Conservation (phyloP, 1,140 invertebrate species). For the Oryzaephilus surinamensis region DNA sequence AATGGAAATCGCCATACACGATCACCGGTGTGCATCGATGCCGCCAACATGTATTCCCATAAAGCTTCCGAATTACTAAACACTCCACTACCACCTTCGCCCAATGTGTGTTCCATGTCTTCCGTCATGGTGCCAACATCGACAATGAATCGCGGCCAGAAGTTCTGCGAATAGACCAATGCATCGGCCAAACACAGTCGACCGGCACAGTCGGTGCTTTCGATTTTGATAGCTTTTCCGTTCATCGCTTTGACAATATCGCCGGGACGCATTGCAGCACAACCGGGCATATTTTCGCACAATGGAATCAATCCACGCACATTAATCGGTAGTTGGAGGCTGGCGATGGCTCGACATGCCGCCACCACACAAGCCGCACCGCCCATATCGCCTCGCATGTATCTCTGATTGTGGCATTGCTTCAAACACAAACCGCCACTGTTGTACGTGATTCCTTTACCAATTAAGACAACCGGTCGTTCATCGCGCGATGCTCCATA, state of each 20-base stretch:
- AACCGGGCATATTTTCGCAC: conserved; percentile 53
- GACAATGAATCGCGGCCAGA: conserved; percentile 48
- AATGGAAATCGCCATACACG: conserved; percentile 56
- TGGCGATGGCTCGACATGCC: conserved; percentile 41
- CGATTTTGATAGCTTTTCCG: conserved; percentile 54
- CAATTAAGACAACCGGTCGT: conserved; percentile 34
- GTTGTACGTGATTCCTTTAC: conserved; percentile 56
- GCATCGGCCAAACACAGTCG: conserved; percentile 53
- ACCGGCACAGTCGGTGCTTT: conserved; percentile 58
- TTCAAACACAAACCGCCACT: conserved; percentile 57
- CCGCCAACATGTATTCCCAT: conserved; percentile 41
- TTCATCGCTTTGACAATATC: conserved; percentile 54
- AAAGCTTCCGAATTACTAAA: conserved; percentile 44
- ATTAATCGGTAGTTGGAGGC: conserved; percentile 47
- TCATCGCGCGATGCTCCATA: conserved; percentile 36
- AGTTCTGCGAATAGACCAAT: conserved; percentile 48
- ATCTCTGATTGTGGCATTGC: conserved; percentile 43
- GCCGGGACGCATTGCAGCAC: conserved; percentile 49
- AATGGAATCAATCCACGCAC: conserved; percentile 46
- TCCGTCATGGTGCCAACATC: conserved; percentile 54
- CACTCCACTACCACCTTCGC: conserved; percentile 43
- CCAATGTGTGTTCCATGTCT: conserved; percentile 45
- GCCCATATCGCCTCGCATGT: conserved; percentile 58
- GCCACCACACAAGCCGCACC: conserved; percentile 52
- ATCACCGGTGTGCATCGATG: conserved; percentile 48